Base-by-base conservation (phyloP, 2,888 invertebrate species). In the Dendrolimus pini region DNA sequence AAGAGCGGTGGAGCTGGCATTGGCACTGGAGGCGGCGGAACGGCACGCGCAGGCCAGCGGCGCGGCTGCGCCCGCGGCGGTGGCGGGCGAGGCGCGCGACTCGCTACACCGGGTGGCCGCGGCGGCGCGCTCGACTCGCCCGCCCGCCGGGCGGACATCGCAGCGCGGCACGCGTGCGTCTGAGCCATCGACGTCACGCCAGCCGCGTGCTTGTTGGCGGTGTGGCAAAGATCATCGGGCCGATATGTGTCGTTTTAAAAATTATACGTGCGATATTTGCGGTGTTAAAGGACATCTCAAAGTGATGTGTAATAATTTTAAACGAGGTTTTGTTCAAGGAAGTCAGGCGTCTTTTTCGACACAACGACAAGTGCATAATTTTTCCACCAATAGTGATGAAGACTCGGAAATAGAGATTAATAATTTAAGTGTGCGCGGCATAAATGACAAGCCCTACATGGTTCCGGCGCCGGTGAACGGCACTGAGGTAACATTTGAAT, bases 1-100 rank as follows among this genome's bases (percentile, higher is more conserved):
- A 52, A 56, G 57, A 41, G 69, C 67, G 30, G 65, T 70, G 60
- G 69, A 69, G 57, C 61, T 69, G 57, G 70, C 69, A 57, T 53
- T 65, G 42, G 68, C n/a, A n/a, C n/a, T n/a, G n/a, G n/a, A n/a
- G n/a, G 65, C 65, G 47, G 63, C 65, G 41, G 62, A 62, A 13
- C 52, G 61, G 56, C 62, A 56, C 53, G 60, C 63, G 59, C 59
- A 52, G 18, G 52, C 9, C 53, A 55, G 54, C 41, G 30, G 42
- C 41, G 54, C n/a, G 54, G 57, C 14, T 14, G n/a, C n/a, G n/a
- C 52, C 53, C 57, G 54, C 56, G 56, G 54, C 58, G 53, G 58
- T 41, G 60, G 52, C 54, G 52, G 53, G 54, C 47, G 56, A 42
- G 9, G 7, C 42, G 9, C 42, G 42, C 42, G 42, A 42, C 42